Base-by-base conservation (phyloP, 2,888 invertebrate species). In the Tachina lurida region DNA sequence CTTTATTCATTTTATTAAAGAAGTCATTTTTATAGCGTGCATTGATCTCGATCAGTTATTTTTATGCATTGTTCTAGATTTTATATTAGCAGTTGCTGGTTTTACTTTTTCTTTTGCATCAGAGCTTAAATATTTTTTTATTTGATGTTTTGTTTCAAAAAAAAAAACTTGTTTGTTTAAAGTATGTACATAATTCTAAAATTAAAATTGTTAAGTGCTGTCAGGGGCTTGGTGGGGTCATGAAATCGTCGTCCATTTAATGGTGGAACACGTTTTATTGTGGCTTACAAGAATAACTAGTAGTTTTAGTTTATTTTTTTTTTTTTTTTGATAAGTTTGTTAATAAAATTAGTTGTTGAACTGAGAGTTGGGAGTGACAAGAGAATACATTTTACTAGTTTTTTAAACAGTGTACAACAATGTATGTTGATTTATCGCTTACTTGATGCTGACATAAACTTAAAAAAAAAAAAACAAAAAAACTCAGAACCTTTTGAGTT, bases 21-120 rank as follows among this genome's bases (percentile, higher is more conserved):
- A 47, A 17, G 19, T 13, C 1, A 31, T 22, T 49, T 7, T 43
- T 19, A 10, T 63, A 12, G 62, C 63, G 63, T 75, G 52, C 74
- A 63, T 63, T 75, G 74, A 75, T 75, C 74, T 75, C 43, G 15
- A 63, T 63, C 19, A 41, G 22, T 39, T 41, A 39, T 17, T 49
- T 49, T 74, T 19, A 12, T 19, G 15, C 4, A n/a, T n/a, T 22
- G 43, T 75, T 63, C 39, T 74, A 71, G 15, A 45, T 54, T 70
- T 60, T 73, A 47, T 67, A 67, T n/a, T 1, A 39, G 8, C 10
- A 49, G 31, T 67, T 39, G 31, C 10, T 52, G 31, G 31, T 31
- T 31, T 31, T 31, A 31, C 31, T 31, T 31, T 31, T 31, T 31
- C 31, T 65, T 65, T 31, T 65, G n/a, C 65, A 22, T 47, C 22